Conservation (phyloP, 92 coral and sea anemone species). For the Palythoa grandiflora region DNA sequence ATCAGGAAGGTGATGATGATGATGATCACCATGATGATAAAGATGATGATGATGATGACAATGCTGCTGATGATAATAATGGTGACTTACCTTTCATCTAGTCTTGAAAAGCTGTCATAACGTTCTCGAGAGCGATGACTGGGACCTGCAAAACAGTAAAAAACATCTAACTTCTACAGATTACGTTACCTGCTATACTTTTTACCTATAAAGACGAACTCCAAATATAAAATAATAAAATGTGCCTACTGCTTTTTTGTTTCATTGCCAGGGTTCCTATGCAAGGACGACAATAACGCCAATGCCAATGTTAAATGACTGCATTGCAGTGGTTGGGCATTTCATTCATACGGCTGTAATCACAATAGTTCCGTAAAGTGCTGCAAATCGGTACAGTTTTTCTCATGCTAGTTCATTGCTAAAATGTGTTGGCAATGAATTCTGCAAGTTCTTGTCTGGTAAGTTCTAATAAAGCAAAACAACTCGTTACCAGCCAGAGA, state of each 20-base stretch:
- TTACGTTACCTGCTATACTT: not conserved
- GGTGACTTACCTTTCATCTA: constrained; percentile 43
- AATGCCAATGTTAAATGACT: not conserved
- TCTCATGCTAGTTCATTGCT: too few species aligned
- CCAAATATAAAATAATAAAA: not conserved
- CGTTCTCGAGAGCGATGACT: constrained; percentile 48
- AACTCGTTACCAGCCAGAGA: too few species aligned
- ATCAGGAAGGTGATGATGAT: too few species aligned
- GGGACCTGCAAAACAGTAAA: constrained; percentile 37
- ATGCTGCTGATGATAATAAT: not conserved
- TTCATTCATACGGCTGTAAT: too few species aligned
- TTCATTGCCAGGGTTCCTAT: not conserved
- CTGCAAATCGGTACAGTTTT: too few species aligned
- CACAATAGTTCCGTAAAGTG: too few species aligned
- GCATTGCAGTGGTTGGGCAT: too few species aligned
- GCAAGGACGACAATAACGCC: not conserved
- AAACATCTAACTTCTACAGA: constrained; percentile 32
- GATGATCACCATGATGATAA: too few species aligned
- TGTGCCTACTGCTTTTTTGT: not conserved
- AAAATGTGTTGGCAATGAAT: too few species aligned
- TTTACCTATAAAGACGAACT: not conserved
- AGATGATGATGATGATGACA: not conserved
- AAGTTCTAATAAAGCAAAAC: too few species aligned
- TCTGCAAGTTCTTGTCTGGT: too few species aligned
- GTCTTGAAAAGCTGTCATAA: constrained; percentile 41